Base-by-base conservation (phyloP, 2,888 invertebrate species). In the Andrena hattorfiana region DNA sequence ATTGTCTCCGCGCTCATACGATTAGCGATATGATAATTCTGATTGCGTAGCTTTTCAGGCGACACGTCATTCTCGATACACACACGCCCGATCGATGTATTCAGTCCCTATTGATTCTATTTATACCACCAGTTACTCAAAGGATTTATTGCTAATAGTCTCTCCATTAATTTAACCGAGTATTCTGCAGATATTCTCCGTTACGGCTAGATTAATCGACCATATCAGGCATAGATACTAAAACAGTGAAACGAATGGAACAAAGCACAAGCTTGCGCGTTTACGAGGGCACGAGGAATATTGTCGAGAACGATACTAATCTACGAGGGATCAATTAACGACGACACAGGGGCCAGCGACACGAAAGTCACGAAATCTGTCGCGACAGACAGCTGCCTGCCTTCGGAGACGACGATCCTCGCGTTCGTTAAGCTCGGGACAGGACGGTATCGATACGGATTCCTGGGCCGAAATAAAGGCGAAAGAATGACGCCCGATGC, bases 401-500 rank as follows among this genome's bases (percentile, higher is more conserved):
- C 13, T 66, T 48, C 26, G n/a, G 32, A 62, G 23, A 66, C 51
- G 64, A 28, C 54, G 72, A 69, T 10, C 73, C 67, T 56, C 3
- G n/a, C 68, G 59, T 74, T 79, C 79, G 79, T 82, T 79, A 82
- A 70, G 32, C 35, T 28, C 75, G 10, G 42, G 23, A 30, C 66
- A 48, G 35, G 69, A 56, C 30, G 64, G 71, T 60, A 78, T 84
- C 84, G 60, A 84, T 83, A 69, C 66, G 86, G 77, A 88, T 88
- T 87, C 88, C 84, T 49, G 71, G 71, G 7, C 70, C 80, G 89
- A 89, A 87, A 89, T 89, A 86, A 89, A 89, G 84, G 86, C 85
- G 77, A 76, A 79, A 73, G 81, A 82, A 85, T 66, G 89, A 77
- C 69, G 84, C 77, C 35, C 66, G 73, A 71, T 51, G 72, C 30